A percentile compares a stretch with the other conserved stretches of the same genome.
These are phyloP conservation scores for Petrolisthes manimaculis DNA, from an alignment of 2,888 invertebrate species.

Conservation along the genomic window DNA sequence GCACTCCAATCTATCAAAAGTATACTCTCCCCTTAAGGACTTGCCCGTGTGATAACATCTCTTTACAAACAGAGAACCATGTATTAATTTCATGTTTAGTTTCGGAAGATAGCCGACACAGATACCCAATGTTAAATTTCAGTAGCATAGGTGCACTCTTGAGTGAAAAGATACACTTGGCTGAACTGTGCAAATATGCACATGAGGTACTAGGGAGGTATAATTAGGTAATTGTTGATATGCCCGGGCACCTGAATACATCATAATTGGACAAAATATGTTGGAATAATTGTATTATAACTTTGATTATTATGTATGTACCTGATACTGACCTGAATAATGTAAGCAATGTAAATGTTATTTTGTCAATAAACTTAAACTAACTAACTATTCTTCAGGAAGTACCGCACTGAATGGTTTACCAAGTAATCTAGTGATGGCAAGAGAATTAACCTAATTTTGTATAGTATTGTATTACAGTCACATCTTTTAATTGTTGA, in stretches of 20 bases:
- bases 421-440: no score
- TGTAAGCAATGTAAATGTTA: conserved; percentile 1
- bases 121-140: neutral
- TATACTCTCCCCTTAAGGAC: neutral
- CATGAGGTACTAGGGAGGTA: conserved; percentile 8
- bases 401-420: no score
- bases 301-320: neutral
- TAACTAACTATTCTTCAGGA: no score
- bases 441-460: no score
- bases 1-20: no score
- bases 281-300: no score
- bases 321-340: neutral
- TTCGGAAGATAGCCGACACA: neutral
- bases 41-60: neutral
- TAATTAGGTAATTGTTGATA: neutral
- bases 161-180: neutral
- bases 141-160: neutral
- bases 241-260: conserved; percentile 7
- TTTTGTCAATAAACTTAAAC: conserved; percentile 14
- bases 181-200: conserved; percentile 5
- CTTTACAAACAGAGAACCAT: neutral
- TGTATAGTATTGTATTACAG: no score
- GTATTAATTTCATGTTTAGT: neutral
- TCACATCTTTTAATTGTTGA: no score
- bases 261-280: neutral